phyloP scores from a whole-genome alignment of 2,113 vertebrate genomes.

The Actinemys pallida region DNA sequence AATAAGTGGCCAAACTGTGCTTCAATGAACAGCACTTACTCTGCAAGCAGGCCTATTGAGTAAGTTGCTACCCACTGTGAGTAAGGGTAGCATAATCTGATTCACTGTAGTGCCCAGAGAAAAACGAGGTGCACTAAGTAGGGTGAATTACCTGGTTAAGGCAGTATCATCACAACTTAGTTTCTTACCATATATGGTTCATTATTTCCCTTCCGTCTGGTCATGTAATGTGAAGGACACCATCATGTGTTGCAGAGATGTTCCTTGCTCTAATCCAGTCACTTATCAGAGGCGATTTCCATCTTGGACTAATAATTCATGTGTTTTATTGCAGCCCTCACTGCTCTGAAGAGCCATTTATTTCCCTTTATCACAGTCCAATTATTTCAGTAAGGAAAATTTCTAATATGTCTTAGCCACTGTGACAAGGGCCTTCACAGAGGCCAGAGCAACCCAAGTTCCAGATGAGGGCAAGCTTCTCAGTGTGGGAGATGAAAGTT shows the following conservation, averaged over 20 bases:
- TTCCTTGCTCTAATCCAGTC: constrained; percentile 61
- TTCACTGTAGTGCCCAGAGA: background rate
- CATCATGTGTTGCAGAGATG: constrained; percentile 48
- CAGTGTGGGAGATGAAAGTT: background rate
- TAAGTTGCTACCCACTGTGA: background rate
- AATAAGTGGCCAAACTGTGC: background rate
- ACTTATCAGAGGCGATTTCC: constrained; percentile 72
- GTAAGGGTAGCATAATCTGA: rapidly evolving
- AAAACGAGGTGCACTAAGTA: background rate
- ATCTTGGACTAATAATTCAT: constrained; percentile 75
- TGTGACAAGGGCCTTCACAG: background rate
- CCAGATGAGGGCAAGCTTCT: background rate
- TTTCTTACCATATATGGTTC: background rate
- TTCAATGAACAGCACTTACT: rapidly evolving
- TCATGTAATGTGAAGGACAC: constrained; percentile 6
- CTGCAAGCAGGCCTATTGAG: background rate
- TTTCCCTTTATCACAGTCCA: constrained; percentile 63
- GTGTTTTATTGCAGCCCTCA: constrained; percentile 44
- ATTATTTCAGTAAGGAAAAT: constrained; percentile 55
- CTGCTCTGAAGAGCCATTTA: constrained; percentile 52
- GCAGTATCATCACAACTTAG: background rate
- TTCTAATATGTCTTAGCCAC: background rate
- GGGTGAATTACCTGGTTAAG: constrained; percentile 25
- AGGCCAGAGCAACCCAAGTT: background rate
- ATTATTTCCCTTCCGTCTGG: background rate